Conservation (phyloP, 2,113 vertebrate species). For the Anhinga rufa region DNA sequence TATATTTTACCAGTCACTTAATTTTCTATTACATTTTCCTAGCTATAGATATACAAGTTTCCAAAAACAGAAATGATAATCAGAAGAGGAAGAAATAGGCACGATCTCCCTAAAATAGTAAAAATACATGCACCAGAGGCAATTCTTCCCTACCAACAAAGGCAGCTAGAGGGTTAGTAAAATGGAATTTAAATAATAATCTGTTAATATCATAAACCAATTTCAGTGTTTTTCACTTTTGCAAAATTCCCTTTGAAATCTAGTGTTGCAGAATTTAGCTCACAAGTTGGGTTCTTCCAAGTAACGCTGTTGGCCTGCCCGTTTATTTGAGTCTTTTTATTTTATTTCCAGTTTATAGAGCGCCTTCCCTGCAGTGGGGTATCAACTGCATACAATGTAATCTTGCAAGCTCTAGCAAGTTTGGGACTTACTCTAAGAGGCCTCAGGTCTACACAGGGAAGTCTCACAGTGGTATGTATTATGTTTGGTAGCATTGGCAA, state of each 20-base stretch:
- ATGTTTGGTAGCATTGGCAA: background rate
- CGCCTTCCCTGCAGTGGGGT: background rate
- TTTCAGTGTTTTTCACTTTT: background rate
- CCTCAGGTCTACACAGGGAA: background rate
- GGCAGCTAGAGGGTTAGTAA: background rate
- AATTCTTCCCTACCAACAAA: background rate
- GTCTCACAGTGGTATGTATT: background rate
- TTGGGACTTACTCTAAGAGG: background rate
- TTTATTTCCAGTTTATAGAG: background rate
- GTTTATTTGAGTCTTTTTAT: background rate
- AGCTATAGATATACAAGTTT: background rate
- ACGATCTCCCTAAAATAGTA: background rate
- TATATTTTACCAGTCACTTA: background rate
- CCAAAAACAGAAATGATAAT: background rate
- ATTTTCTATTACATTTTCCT: background rate
- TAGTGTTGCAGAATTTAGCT: background rate
- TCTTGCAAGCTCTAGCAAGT: background rate
- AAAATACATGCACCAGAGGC: background rate
- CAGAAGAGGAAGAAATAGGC: background rate
- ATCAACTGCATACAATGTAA: background rate
- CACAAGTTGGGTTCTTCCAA: background rate
- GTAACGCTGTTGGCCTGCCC: background rate
- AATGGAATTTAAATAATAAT: background rate
- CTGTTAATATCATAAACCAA: background rate
- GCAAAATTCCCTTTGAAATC: background rate